These are phyloP conservation scores for Odontesthes bonariensis DNA, from an alignment of 2,113 vertebrate species.

Conservation along the genomic window DNA sequence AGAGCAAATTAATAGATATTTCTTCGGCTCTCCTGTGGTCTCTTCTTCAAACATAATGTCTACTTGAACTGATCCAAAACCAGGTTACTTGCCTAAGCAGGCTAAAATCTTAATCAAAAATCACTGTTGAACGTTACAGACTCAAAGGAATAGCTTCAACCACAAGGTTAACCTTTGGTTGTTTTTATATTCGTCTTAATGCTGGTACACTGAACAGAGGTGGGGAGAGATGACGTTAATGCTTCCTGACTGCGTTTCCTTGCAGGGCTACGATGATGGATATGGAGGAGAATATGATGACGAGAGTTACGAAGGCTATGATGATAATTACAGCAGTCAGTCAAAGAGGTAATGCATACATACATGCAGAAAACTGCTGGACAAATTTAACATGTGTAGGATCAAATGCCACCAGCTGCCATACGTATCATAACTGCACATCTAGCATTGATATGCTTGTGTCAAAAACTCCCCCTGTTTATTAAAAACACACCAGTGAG, in stretches of 20 bases:
- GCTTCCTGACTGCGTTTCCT: conserved; percentile 36
- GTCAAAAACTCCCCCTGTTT: conserved; percentile 2
- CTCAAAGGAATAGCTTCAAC: conserved; percentile 60
- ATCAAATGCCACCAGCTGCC: conserved; percentile 21
- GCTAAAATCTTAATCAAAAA: conserved; percentile 57
- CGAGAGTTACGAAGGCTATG: conserved; percentile 92
- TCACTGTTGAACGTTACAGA: conserved; percentile 57
- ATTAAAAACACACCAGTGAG: conserved; percentile 44
- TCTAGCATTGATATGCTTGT: neutral
- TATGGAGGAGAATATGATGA: conserved; percentile 96
- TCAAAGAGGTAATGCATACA: conserved; percentile 89
- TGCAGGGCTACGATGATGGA: conserved; percentile 94
- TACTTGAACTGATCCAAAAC: conserved; percentile 14
- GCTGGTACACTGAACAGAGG: conserved; percentile 47
- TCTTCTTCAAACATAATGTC: conserved; percentile 11
- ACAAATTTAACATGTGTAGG: conserved; percentile 11
- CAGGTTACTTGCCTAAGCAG: conserved; percentile 13
- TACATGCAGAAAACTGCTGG: neutral
- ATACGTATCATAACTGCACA: neutral
- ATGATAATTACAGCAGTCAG: conserved; percentile 90
- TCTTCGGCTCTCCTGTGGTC: conserved; percentile 6
- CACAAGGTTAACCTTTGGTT: conserved; percentile 55
- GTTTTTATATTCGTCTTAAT: conserved; percentile 51
- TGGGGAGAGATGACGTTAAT: conserved; percentile 23
- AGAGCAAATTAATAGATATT: neutral